Evolutionary conservation across 2,888 invertebrate genomes (phyloP).

Genomic region (Empis livida): DNA sequence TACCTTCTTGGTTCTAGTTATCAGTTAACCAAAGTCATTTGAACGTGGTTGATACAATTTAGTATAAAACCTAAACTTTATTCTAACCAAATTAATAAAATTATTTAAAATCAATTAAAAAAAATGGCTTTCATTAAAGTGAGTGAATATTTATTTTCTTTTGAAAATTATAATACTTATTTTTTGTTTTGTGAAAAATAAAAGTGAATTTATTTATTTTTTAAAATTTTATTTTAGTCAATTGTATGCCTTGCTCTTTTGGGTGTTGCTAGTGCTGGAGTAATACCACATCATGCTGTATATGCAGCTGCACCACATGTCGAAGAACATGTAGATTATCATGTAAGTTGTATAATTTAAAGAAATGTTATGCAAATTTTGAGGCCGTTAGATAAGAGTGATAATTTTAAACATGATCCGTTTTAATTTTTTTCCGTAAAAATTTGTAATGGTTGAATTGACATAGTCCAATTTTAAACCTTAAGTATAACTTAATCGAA

Average conservation of each 20-base stretch:
- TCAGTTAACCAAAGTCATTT: constrained; percentile 36
- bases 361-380: too few relatives aligned
- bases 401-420: too few relatives aligned
- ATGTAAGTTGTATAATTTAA: constrained; percentile 24
- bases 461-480: too few relatives aligned
- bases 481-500: too few relatives aligned
- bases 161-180: not conserved
- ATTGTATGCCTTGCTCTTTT: constrained; percentile 33
- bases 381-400: too few relatives aligned
- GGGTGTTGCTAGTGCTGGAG: constrained; percentile 33
- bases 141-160: constrained; percentile 19
- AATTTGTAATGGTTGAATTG: too few relatives aligned
- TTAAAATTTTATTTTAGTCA: constrained; percentile 21
- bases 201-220: constrained; percentile 1
- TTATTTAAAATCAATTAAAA: constrained; percentile 12
- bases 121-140: constrained; percentile 38
- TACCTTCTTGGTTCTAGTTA: constrained; percentile 37
- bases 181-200: not conserved
- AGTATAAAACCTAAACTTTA: constrained; percentile 12
- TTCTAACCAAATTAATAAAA: constrained; percentile 6
- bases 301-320: constrained; percentile 21
- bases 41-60: constrained; percentile 18
- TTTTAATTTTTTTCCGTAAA: too few relatives aligned
- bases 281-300: constrained; percentile 25
- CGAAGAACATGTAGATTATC: constrained; percentile 30